phyloP scores from a whole-genome alignment of 2,888 invertebrate genomes.

The Campopleginae sp. region DNA sequence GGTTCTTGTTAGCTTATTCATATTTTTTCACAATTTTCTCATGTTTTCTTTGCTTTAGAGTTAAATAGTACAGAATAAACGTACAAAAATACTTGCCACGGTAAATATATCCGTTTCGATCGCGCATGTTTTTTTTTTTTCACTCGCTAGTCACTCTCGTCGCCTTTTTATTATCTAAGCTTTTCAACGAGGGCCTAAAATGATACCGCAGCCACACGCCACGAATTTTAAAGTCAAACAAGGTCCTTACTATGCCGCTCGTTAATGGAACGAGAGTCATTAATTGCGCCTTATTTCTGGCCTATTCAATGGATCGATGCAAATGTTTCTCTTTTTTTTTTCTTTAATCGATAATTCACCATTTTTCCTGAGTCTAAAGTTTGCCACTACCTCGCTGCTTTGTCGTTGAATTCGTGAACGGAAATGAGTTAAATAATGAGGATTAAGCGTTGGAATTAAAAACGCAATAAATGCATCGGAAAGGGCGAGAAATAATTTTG shows the following conservation, averaged over 20 bases:
- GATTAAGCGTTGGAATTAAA: background rate
- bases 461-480: background rate
- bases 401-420: too few relatives aligned
- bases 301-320: too few relatives aligned
- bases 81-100: slow-evolving; percentile 82
- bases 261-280: too few relatives aligned
- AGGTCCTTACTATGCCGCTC: background rate
- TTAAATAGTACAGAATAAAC: slow-evolving; percentile 80
- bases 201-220: background rate
- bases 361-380: too few relatives aligned
- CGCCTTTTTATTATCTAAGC: slow-evolving; percentile 36
- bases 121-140: slow-evolving; percentile 61
- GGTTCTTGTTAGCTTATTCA: background rate
- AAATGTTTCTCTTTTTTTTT: too few relatives aligned
- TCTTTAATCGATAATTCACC: too few relatives aligned
- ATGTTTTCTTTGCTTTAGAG: slow-evolving; percentile 69
- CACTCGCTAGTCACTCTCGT: slow-evolving; percentile 73
- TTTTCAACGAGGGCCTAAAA: slow-evolving; percentile 5
- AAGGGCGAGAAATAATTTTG: too few relatives aligned
- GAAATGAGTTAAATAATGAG: too few relatives aligned
- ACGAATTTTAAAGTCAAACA: background rate
- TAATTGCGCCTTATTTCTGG: too few relatives aligned
- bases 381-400: too few relatives aligned
- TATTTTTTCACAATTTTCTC: slow-evolving; percentile 18
- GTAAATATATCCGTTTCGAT: slow-evolving; percentile 58